Conservation (phyloP, 2,888 invertebrate genomes). For the Nemotelus nigrinus region DNA sequence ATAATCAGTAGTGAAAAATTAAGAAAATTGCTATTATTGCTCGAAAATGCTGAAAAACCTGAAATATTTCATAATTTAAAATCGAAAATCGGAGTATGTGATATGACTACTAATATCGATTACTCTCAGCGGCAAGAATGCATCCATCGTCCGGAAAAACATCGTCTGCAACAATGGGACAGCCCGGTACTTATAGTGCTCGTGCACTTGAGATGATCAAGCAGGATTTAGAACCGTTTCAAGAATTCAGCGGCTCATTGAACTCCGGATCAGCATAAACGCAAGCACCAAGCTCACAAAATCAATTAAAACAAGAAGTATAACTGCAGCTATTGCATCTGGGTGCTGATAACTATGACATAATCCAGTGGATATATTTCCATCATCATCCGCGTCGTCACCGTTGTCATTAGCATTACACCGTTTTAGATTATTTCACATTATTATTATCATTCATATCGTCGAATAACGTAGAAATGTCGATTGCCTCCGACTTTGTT, state of each 20-base stretch:
- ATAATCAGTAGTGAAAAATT: neutral
- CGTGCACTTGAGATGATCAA: slow-evolving; percentile 65
- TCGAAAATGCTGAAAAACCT: too few relatives aligned
- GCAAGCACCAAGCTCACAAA: slow-evolving; percentile 48
- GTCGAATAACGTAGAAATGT: too few relatives aligned
- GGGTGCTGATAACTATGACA: neutral
- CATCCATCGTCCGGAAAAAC: slow-evolving; percentile 67
- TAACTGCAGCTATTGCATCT: too few relatives aligned
- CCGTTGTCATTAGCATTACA: slow-evolving; percentile 8
- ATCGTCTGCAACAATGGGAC: slow-evolving; percentile 54
- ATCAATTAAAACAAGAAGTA: slow-evolving; percentile 51
- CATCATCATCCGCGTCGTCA: slow-evolving; percentile 3
- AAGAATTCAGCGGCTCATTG: slow-evolving; percentile 60
- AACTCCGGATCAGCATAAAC: slow-evolving; percentile 49
- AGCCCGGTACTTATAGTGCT: slow-evolving; percentile 65
- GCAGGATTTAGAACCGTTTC: slow-evolving; percentile 61
- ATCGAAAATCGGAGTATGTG: slow-evolving; percentile 55
- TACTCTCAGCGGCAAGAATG: slow-evolving; percentile 60
- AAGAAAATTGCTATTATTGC: too few relatives aligned
- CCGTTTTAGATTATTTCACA: neutral
- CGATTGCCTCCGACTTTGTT: too few relatives aligned
- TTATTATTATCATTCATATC: too few relatives aligned
- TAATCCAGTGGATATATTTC: slow-evolving; percentile 15
- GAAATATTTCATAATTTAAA: too few relatives aligned
- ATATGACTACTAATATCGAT: slow-evolving; percentile 63